Evolutionary conservation across 2,113 vertebrate species (phyloP), one percentile per base, ranked within the genome.

Genomic region (Hippocampus abdominalis): DNA sequence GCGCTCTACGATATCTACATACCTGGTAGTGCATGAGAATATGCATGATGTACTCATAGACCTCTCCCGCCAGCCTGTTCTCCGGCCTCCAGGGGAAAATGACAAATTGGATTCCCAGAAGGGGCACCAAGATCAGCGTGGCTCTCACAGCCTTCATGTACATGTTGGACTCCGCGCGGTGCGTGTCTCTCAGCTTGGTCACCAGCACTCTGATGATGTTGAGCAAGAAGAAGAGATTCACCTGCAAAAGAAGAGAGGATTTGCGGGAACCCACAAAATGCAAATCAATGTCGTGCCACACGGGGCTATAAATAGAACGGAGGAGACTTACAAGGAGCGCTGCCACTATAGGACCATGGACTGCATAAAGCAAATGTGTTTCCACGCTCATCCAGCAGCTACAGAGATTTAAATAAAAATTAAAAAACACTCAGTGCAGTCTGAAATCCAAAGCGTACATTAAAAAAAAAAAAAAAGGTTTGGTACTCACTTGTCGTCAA

Each of bases 381-480:
- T 98, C 97, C 78, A 95, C 93, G 44, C 96, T 99, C 92, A 99
- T 95, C 97, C 97, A 99, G 90, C 97, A 99, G 84, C 97, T 99
- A 87, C 36, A 87, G 83, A 69, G 48, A 68, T 73, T 21, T 15
- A 81, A 81, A n/a, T n/a, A 80, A 87, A 82, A 51, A 21, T 0
- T 21, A 51, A 51, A 2, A 21, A 53, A 9, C 4, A 11, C 48
- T 74, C 80, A 84, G 60, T 59, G 27, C 64, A 56, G 64, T 68
- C 73, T 48, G 54, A 66, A 16, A 16, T 64, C 81, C 80, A 81
- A 78, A 81, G 71, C 59, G 81, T 79, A 88, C 86, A 75, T 1
- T 29, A 51, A 69, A 61, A 66, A 72, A 68, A 67, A 64, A 68
- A 81, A 77, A 69, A 44, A 15, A 42, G 25, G n/a, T 56, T 36